Conservation (phyloP, 2,797 vertebrate species). For the Heteromormyrus szaboi region DNA sequence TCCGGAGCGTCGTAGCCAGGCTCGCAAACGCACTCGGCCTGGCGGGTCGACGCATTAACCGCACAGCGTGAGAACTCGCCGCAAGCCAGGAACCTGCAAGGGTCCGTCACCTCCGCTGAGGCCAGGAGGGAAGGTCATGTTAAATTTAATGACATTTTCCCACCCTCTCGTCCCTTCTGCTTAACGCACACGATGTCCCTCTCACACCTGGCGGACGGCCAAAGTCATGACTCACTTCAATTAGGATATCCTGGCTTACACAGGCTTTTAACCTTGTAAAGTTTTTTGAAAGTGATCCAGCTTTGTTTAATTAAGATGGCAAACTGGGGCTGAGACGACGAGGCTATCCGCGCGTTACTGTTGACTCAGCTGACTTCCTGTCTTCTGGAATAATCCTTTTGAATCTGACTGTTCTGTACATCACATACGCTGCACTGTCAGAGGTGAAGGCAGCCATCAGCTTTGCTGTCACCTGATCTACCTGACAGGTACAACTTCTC, state of each 20-base stretch:
- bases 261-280: conserved; percentile 14
- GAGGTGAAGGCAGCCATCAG: not conserved
- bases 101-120: conserved; percentile 76
- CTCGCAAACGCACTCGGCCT: conserved; percentile 77
- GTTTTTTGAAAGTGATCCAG: not conserved
- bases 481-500: not conserved
- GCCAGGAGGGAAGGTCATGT: conserved; percentile 21
- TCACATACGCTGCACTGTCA: not conserved
- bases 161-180: conserved; percentile 1
- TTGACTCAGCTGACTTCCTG: not conserved
- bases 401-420: conserved; percentile 12
- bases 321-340: not conserved
- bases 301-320: not conserved
- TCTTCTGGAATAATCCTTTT: not conserved
- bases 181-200: not conserved
- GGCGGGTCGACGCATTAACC: conserved; percentile 66
- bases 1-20: conserved; percentile 64
- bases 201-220: conserved; percentile 21
- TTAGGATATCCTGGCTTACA: conserved; percentile 25
- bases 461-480: not conserved
- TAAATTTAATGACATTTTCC: conserved; percentile 34
- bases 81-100: conserved; percentile 85
- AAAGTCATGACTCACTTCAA: conserved; percentile 40
- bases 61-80: conserved; percentile 78
- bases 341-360: not conserved